Percentiles rank a stretch among this genome's conserved stretches.
Conservation (phyloP, 2,113 vertebrate genomes). For the Emydura subglobosa region DNA sequence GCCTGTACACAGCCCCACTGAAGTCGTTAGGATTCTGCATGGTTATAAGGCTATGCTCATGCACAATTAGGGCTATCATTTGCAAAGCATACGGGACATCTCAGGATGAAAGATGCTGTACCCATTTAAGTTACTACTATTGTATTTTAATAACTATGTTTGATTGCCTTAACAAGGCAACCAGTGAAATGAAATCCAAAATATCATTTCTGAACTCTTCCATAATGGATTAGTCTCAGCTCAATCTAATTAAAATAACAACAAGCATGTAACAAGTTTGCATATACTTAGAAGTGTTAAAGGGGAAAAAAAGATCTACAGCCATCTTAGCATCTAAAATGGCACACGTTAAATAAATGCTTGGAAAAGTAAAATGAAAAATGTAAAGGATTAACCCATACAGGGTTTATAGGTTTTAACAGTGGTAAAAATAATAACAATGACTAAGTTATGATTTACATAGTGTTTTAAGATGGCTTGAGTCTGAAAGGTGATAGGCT, state of each 20-base stretch:
- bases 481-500: constrained; percentile 36
- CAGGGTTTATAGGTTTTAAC: background rate
- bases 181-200: constrained; percentile 2
- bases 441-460: constrained; percentile 26
- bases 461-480: constrained; percentile 4
- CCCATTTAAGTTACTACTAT: background rate
- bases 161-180: background rate
- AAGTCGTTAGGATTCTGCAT: background rate
- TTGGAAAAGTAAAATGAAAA: constrained; percentile 58
- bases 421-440: constrained; percentile 15
- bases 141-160: background rate
- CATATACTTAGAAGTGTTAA: constrained; percentile 22
- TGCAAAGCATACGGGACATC: background rate
- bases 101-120: background rate
- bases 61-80: background rate
- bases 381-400: background rate
- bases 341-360: background rate
- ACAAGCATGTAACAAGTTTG: background rate
- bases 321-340: constrained; percentile 48
- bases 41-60: background rate
- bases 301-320: constrained; percentile 39
- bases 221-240: background rate
- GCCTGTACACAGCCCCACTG: background rate
- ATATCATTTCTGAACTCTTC: background rate
- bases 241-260: background rate